Percentiles rank a stretch among this genome's conserved stretches.
phyloP scores from a whole-genome alignment of 2,888 invertebrate genomes.

The Acheta domesticus region DNA sequence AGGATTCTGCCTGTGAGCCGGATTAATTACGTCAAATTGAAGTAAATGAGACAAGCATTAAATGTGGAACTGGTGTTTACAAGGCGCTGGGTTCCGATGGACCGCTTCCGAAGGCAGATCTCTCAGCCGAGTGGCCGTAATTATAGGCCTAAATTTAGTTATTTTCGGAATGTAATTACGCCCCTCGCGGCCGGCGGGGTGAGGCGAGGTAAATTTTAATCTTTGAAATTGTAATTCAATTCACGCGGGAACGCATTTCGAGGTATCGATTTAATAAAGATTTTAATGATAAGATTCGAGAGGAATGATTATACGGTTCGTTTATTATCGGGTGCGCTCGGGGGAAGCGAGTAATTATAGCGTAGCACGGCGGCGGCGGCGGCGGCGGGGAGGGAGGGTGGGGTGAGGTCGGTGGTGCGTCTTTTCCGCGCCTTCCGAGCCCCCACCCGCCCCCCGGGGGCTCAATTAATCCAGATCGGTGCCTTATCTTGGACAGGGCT shows the following conservation, averaged over 20 bases:
- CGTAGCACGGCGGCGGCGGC: not conserved
- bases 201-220: constrained; percentile 1
- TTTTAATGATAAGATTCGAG: constrained; percentile 11
- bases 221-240: constrained; percentile 18
- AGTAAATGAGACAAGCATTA: constrained; percentile 18
- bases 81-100: not conserved
- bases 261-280: constrained; percentile 9
- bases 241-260: constrained; percentile 9
- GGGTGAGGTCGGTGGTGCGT: too few relatives aligned
- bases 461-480: too few relatives aligned
- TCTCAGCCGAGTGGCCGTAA: not conserved
- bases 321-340: constrained; percentile 18
- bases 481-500: too few relatives aligned
- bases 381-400: not conserved
- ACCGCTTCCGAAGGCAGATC: not conserved
- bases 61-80: constrained; percentile 18
- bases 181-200: not conserved
- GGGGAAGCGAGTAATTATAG: not conserved
- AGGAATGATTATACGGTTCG: constrained; percentile 1
- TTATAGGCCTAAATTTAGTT: constrained; percentile 18
- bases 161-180: constrained; percentile 6
- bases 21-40: constrained; percentile 18
- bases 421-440: too few relatives aligned
- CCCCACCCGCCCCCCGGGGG: too few relatives aligned
- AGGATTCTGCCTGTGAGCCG: not conserved